Evolutionary conservation across 2,888 invertebrate genomes (phyloP), one percentile per base, ranked within the genome.

Genomic region (Corythucha ciliata): DNA sequence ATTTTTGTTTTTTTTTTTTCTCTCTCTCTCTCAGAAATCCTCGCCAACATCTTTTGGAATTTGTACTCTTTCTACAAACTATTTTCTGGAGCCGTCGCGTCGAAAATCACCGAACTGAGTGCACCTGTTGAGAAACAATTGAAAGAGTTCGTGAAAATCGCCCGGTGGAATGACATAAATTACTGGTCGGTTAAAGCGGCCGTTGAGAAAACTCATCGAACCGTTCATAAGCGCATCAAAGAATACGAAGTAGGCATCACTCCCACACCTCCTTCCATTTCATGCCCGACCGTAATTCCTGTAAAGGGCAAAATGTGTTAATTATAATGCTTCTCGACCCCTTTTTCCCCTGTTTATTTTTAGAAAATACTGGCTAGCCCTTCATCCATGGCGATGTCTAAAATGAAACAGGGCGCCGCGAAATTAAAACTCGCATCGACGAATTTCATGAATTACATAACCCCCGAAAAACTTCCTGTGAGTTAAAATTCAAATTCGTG

Each of bases 141-240:
- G 10, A 83, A 83, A 59, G 93, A 93, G 60, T 91, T 89, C 65
- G 86, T 97, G 1, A 93, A 94, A 69, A 94, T 98, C 48, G 87
- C 87, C 45, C 78, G 89, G 32, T 98, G 96, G 87, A 82, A 89
- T 63, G 96, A 98, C 64, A 78, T 90, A 12, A 96, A 86, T 63
- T 92, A 93, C 66, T 94, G 90, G 80, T 83, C 92, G 26, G 81
- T 97, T 48, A 90, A 87, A 61, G 84, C 86, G 59, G 84, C 90
- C 0, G 81, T 92, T 0, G 82, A 85, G 33, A 90, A 88, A 64
- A 84, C 89, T 0, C 93, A 94, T 65, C 80, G 83, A 57, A 85
- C 81, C 18, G 71, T 96, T 8, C 85, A 87, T 65, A 92, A 91
- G 66, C 82, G 83, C 64, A 79, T 89, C 25, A 85, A 84, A 63